These are phyloP conservation scores for Motacilla tschutschensis DNA, from an alignment of 2,113 vertebrate genomes.

Conservation along the genomic window DNA sequence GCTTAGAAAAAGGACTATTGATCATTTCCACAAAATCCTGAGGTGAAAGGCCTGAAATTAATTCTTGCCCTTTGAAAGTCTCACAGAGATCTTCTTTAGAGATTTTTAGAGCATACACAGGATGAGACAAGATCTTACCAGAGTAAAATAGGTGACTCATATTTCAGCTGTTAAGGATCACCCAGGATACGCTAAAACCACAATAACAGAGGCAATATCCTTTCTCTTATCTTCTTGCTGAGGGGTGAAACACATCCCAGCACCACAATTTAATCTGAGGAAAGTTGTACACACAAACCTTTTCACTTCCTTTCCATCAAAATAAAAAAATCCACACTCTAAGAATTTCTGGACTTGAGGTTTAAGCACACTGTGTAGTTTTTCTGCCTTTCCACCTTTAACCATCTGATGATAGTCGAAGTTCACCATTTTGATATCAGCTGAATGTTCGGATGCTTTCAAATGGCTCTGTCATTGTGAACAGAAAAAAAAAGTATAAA, in stretches of 20 bases:
- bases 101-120: background rate
- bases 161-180: background rate
- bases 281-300: conserved; percentile 75
- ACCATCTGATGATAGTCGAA: conserved; percentile 99
- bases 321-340: conserved; percentile 94
- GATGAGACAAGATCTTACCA: background rate
- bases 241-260: background rate
- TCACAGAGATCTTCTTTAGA: background rate
- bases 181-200: background rate
- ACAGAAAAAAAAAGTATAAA: background rate
- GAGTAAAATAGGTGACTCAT: background rate
- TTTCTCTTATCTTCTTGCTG: background rate
- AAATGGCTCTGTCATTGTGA: conserved; percentile 85
- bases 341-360: conserved; percentile 87
- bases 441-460: conserved; percentile 91
- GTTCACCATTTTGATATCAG: conserved; percentile 91
- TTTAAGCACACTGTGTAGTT: conserved; percentile 88
- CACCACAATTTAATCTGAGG: background rate
- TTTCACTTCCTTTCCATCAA: conserved; percentile 85
- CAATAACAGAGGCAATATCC: background rate
- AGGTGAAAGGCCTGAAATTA: background rate
- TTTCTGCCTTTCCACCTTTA: conserved; percentile 92
- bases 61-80: background rate
- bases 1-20: background rate
- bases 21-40: background rate